These are phyloP conservation scores for Plectropomus leopardus DNA, from an alignment of 2,113 vertebrate species.

Conservation along the genomic window DNA sequence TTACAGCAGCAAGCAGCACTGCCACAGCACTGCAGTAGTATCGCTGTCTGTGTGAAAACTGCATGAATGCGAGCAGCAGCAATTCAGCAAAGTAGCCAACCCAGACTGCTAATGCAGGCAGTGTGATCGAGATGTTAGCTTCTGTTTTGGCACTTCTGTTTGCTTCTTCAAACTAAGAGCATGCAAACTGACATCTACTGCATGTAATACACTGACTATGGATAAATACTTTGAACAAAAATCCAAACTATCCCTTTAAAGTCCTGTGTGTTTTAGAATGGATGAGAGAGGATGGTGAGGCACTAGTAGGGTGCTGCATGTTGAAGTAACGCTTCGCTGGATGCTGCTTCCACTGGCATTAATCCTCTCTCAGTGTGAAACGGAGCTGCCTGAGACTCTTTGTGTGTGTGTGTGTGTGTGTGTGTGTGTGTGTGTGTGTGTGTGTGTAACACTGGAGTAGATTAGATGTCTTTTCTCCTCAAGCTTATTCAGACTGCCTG, in stretches of 20 bases:
- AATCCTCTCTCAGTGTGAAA: slow-evolving; percentile 25
- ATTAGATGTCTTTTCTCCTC: slow-evolving; percentile 38
- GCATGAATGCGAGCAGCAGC: too few relatives aligned
- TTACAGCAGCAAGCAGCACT: too few relatives aligned
- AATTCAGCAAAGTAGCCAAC: too few relatives aligned
- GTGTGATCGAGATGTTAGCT: too few relatives aligned
- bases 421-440: slow-evolving; percentile 1
- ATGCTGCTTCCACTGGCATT: slow-evolving; percentile 9
- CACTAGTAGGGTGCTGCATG: background rate
- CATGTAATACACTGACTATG: too few relatives aligned
- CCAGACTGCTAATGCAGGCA: too few relatives aligned
- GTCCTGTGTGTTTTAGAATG: background rate
- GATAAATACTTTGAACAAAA: too few relatives aligned
- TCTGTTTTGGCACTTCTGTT: too few relatives aligned
- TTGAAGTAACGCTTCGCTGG: background rate
- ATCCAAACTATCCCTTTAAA: background rate
- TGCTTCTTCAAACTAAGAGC: too few relatives aligned
- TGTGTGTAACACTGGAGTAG: background rate
- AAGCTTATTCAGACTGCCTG: slow-evolving; percentile 33
- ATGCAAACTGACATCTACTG: too few relatives aligned
- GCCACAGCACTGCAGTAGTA: too few relatives aligned
- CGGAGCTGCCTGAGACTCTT: background rate
- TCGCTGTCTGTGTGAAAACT: too few relatives aligned
- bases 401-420: background rate
- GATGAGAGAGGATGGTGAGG: slow-evolving; percentile 2